phyloP scores from a whole-genome alignment of 2,888 invertebrate genomes.

The Pantelozetes paolii region DNA sequence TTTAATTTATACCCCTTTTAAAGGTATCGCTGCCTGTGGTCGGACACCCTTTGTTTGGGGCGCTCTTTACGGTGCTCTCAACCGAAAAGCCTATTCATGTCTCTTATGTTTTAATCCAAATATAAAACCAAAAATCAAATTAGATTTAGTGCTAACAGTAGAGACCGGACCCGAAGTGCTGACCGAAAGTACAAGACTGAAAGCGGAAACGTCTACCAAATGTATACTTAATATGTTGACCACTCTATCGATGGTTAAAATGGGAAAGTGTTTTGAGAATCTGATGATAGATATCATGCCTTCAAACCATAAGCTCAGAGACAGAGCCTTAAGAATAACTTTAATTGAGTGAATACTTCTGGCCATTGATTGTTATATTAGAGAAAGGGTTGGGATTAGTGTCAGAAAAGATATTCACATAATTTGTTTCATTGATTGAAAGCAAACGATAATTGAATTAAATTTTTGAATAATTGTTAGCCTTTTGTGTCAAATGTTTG shows the following conservation, averaged over 20 bases:
- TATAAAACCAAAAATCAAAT: constrained; percentile 2
- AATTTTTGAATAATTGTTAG: no score
- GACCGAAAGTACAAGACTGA: constrained; percentile 54
- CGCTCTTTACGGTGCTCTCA: constrained; percentile 40
- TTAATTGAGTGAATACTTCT: constrained; percentile 26
- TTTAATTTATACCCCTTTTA: neutral
- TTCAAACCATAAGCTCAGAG: constrained; percentile 44
- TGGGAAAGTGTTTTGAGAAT: constrained; percentile 46
- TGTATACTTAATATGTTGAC: constrained; percentile 48
- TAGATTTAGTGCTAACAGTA: constrained; percentile 41
- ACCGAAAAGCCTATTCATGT: constrained; percentile 36
- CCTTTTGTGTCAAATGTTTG: no score
- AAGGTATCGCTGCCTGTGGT: constrained; percentile 46
- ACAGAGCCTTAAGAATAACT: constrained; percentile 42
- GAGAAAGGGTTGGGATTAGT: no score
- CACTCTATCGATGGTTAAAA: constrained; percentile 45
- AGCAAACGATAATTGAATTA: constrained; percentile 35
- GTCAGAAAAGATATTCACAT: neutral
- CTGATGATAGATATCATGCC: constrained; percentile 45
- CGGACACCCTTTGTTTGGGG: constrained; percentile 47
- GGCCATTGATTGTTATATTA: neutral
- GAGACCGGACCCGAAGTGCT: constrained; percentile 51
- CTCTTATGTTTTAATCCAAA: constrained; percentile 43
- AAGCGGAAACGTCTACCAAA: constrained; percentile 53
- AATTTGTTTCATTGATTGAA: constrained; percentile 6